phyloP scores from a whole-genome alignment of 1,140 invertebrate species.

The Tribolium madens region DNA sequence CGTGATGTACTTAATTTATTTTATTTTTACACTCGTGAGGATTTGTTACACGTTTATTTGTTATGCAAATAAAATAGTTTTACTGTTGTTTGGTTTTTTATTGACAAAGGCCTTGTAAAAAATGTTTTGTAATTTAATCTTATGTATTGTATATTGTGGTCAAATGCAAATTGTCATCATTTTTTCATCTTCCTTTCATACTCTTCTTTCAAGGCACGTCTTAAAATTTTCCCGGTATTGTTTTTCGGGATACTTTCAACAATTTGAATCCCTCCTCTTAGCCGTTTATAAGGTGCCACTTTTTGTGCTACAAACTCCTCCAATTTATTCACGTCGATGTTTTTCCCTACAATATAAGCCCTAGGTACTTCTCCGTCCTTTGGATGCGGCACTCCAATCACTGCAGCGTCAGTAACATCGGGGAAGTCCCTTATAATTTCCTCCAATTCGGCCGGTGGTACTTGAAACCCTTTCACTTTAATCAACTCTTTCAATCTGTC shows the following conservation, averaged over 20 bases:
- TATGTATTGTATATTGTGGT: too few relatives aligned
- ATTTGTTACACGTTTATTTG: conserved; percentile 6
- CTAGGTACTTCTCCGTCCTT: conserved; percentile 81
- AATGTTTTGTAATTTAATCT: too few relatives aligned
- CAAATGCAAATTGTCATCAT: too few relatives aligned
- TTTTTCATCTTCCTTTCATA: neutral
- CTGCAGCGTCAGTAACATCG: conserved; percentile 74
- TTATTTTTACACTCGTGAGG: conserved; percentile 32
- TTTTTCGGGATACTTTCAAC: conserved; percentile 73
- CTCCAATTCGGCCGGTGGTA: conserved; percentile 83
- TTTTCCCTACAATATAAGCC: conserved; percentile 73
- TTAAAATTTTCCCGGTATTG: conserved; percentile 74
- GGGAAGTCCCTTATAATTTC: conserved; percentile 75
- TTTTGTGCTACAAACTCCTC: conserved; percentile 63
- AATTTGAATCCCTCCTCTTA: conserved; percentile 69
- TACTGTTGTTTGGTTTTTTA: conserved; percentile 7
- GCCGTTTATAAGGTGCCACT: conserved; percentile 65
- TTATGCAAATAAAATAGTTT: conserved; percentile 18
- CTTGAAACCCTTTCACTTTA: conserved; percentile 84
- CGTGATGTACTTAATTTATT: conserved; percentile 36
- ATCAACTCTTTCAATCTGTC: conserved; percentile 85
- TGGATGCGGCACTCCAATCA: conserved; percentile 82
- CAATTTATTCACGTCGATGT: conserved; percentile 65
- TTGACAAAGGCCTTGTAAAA: too few relatives aligned
- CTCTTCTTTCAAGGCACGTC: conserved; percentile 66